A percentile compares a stretch with the other conserved stretches of the same genome.
phyloP scores from a whole-genome alignment of 2,888 invertebrate genomes.

The Syrphus vitripennis region DNA sequence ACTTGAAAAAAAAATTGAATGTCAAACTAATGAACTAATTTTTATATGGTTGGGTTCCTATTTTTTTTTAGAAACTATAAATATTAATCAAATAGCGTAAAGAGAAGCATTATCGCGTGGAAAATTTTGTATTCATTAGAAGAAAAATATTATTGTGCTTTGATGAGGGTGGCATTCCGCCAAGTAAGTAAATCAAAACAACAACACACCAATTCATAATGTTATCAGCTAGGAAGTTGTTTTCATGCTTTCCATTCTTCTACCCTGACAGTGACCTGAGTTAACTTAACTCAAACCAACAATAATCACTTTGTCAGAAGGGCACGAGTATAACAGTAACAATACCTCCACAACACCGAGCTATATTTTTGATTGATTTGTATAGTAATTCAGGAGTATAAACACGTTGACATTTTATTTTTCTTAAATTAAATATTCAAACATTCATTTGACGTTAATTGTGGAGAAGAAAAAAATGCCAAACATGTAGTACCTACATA shows the following conservation, averaged over 20 bases:
- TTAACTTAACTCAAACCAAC: background rate
- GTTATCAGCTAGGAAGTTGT: background rate
- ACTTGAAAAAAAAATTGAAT: background rate
- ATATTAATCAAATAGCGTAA: background rate
- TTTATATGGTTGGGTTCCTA: too few relatives aligned
- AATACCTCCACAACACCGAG: background rate
- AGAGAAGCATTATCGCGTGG: background rate
- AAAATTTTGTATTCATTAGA: background rate
- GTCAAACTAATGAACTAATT: background rate
- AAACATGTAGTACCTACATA: too few relatives aligned
- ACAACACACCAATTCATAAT: background rate
- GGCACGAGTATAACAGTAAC: background rate
- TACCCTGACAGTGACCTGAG: background rate
- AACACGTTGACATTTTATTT: background rate
- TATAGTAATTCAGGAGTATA: background rate
- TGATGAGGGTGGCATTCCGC: background rate
- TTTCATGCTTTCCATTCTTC: background rate
- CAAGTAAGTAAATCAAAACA: background rate
- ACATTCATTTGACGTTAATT: constrained; percentile 11
- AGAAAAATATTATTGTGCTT: background rate
- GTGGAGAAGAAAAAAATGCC: background rate
- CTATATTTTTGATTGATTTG: background rate
- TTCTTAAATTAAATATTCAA: constrained; percentile 2
- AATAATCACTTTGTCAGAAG: background rate
- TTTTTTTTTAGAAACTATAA: background rate